Conservation (phyloP, 2,113 vertebrate species). For the Oreamnos americanus region DNA sequence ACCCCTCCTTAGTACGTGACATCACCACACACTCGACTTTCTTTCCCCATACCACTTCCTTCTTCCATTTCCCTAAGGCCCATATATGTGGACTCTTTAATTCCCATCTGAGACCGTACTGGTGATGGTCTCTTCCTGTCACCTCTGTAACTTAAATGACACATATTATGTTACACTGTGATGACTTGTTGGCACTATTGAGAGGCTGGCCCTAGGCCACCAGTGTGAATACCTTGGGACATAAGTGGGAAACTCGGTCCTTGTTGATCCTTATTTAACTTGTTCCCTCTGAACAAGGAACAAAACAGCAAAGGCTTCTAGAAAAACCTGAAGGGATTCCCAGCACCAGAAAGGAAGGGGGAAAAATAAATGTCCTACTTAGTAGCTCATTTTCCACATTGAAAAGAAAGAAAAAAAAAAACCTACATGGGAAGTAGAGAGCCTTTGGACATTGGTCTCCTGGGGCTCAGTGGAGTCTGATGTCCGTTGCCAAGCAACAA, state of each 20-base stretch:
- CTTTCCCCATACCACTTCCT: background rate
- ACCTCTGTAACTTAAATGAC: background rate
- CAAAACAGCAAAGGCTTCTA: background rate
- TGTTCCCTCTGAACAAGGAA: background rate
- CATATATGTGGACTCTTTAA: background rate
- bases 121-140: background rate
- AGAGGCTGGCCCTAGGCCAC: background rate
- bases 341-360: background rate
- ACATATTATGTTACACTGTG: background rate
- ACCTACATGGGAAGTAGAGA: background rate
- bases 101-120: background rate
- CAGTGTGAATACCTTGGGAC: background rate
- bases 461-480: background rate
- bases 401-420: background rate
- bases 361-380: background rate
- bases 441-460: conserved; percentile 17
- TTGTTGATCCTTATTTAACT: background rate
- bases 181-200: background rate
- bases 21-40: background rate
- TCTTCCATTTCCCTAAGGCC: background rate
- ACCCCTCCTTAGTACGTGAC: background rate
- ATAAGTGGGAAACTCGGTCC: background rate
- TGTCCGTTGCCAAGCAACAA: conserved; percentile 26
- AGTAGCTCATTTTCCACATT: conserved; percentile 14
- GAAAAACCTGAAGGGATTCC: background rate